These are phyloP conservation scores for Irena cyanogastra DNA, from an alignment of 2,113 vertebrate genomes.

Conservation along the genomic window DNA sequence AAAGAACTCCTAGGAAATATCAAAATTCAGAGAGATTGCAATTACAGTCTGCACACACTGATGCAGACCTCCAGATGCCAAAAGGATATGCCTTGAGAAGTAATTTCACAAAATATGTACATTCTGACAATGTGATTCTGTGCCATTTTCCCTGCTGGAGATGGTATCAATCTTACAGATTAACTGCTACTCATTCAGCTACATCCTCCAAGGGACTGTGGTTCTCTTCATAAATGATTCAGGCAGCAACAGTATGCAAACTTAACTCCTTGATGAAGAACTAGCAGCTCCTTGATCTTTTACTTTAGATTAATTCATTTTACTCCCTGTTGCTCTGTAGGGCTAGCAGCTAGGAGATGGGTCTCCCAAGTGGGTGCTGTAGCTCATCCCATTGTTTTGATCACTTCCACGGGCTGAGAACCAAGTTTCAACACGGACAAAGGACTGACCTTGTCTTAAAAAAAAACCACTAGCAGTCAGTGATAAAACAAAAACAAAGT, in stretches of 20 bases:
- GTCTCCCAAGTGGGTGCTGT: background rate
- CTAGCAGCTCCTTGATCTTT: background rate
- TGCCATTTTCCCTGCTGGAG: background rate
- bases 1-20: background rate
- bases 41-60: background rate
- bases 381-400: background rate
- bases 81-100: background rate
- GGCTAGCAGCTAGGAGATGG: background rate
- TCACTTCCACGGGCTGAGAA: background rate
- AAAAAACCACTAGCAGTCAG: background rate
- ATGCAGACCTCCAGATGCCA: background rate
- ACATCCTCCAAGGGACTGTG: background rate
- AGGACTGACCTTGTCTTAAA: fast-evolving
- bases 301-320: background rate
- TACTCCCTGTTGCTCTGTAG: background rate
- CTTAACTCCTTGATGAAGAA: background rate
- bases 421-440: background rate
- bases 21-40: background rate
- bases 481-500: background rate
- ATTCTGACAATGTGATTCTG: background rate
- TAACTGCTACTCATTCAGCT: slow-evolving; percentile 3
- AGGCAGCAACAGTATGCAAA: background rate
- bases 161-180: background rate
- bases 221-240: slow-evolving; percentile 47
- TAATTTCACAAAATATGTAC: background rate